Base-by-base conservation (phyloP, 1,140 invertebrate genomes). In the Camponotus floridanus region DNA sequence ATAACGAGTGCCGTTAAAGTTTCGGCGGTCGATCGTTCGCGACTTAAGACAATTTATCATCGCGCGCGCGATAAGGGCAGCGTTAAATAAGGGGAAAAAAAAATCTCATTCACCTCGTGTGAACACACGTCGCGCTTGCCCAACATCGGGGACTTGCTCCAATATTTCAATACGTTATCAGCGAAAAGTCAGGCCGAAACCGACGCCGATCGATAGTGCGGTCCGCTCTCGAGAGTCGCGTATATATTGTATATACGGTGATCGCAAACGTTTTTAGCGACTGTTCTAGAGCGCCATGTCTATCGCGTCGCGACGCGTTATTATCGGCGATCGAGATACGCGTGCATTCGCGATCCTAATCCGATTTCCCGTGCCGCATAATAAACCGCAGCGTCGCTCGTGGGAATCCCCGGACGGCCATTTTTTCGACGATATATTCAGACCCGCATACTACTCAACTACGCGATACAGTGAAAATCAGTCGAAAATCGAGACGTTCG, bases 111-210 rank as follows among this genome's bases (percentile, higher is more conserved):
- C 0, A 33, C 13, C 42, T 59, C 67, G 13, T 26, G 21, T 3
- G 33, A n/a, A 13, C 15, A 21, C 13, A 68, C 42, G 39, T 81
- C 51, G 67, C 39, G 11, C 15, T 57, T 18, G 48, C 33, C 11
- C 45, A 45, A 45, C 59, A 62, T 15, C 48, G 57, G 15, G 31
- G 36, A 51, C n/a, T 55, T 59, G 76, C 57, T 76, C 83, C 83
- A 80, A 86, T 88, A 89, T 89, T 88, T 89, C 83, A 88, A 76
- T 86, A 76, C 70, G 88, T 89, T 89, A 88, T 89, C 87, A 81
- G 42, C 68, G 70, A 89, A 89, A 86, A 88, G 84, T 88, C 76
- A 86, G 83, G 62, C 76, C n/a, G 70, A 70, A 86, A 81, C 55
- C 4, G 67, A 33, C 31, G 55, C 74, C 26, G 70, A 88, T 89